Base-by-base conservation (phyloP, 92 coral and sea anemone genomes). In the Ricordea florida region DNA sequence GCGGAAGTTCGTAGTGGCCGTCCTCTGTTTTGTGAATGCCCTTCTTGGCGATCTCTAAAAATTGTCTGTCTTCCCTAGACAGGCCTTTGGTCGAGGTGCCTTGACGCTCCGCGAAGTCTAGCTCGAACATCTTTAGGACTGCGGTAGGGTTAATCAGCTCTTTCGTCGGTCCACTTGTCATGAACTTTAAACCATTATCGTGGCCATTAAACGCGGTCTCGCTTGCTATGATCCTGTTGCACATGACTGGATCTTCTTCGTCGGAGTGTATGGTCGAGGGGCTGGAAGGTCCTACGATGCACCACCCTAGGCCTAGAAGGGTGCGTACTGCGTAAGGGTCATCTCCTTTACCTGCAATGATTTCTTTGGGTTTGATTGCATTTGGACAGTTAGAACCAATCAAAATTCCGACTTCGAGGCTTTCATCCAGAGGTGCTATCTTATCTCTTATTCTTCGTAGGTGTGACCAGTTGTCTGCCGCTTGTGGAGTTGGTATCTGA, bases 331-430 rank as follows among this genome's bases (percentile, higher is more conserved):
- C 88, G 47, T 76, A 76, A 0, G 79, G 83, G 17, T 84, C 84
- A 3, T 60, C 64, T 32, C 57, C 40, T 53, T 67, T 84, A 17
- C 91, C 86, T 3, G 81, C 18, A 18, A 87, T 75, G 1, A 87
- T 83, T 30, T 81, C 81, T 29, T 36, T 63, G 1, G 92, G 87
- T 51, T 62, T 67, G 23, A 75, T 37, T 4, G 85, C 87, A 13
- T 45, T 49, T 3, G 87, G 79, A 41, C 92, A 87, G 65, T 87
- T 87, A 20, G 69, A 74, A 6, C 92, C 84, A 9, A 80, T 87
- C 0, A 87, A 45, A 10, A 81, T 28, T 10, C 85, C 87, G 0
- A 87, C 62, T 20, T 74, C 80, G 10, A 81, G 30, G n/a, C 38
- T 55, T 16, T 63, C 36, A 16, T 80, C 35, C 4, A 33, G 50